Base-by-base conservation (phyloP, 2,113 vertebrate species). In the Tenrec ecaudatus region DNA sequence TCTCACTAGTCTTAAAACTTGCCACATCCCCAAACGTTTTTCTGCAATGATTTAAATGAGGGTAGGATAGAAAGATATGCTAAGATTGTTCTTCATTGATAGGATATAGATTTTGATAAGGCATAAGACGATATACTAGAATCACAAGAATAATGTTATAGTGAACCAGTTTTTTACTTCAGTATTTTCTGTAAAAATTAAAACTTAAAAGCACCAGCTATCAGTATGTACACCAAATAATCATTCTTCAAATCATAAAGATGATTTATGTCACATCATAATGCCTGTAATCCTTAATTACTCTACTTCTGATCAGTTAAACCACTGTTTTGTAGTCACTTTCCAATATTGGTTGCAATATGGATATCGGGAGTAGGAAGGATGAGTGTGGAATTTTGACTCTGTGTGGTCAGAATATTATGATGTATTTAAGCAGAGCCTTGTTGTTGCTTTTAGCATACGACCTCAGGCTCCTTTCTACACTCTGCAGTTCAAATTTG, bases 401-500 rank as follows among this genome's bases (percentile, higher is more conserved):
- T 89, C 81, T 86, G 69, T 89, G 94, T 95, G 94, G 93, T 97
- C 95, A 87, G 38, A 86, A 10, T 68, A 86, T 80, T 86, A 79
- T 94, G 88, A 89, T 93, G 94, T 93, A 88, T 94, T 95, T 93
- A 40, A 96, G 93, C 17, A 71, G 12, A 36, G 6, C 89, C 25
- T 89, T 75, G 68, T n/a, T 89, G 43, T 2, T 58, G 89, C 57
- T 92, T 92, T 83, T 38, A 88, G 53, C 27, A 53, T 86, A 86
- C 93, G 88, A 89, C 93, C 81, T 95, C 64, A 57, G 77, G 82
- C 78, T 92, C 73, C 86, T 95, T 90, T 96, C 73, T 92, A 93
- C 23, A 92, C n/a, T 92, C 75, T 92, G 20, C 95, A 93, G 95
- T 96, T 95, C 90, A 75, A 94, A 94, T 96, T 95, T 96, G 77